Base-by-base conservation (phyloP, 2,888 invertebrate species). In the Oligia fasciuncula region DNA sequence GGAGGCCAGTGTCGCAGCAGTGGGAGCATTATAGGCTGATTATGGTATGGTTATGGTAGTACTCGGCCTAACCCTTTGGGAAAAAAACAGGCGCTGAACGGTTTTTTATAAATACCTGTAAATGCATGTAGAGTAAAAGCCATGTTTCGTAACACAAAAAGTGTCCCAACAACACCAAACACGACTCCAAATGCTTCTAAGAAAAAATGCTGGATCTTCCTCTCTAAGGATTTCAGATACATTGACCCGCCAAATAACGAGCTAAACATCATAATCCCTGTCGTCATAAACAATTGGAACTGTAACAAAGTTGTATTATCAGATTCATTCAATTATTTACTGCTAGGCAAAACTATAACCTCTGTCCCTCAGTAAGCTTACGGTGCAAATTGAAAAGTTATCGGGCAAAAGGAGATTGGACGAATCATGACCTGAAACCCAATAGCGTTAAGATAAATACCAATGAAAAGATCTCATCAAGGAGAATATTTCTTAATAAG, bases 261-360 rank as follows among this genome's bases (percentile, higher is more conserved):
- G 49, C 84, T 88, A 35, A 80, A 46, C 77, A 89, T 82, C 73
- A 88, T 40, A 35, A 89, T 75, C 13, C 88, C 88, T 35, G 73
- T 66, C 14, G 84, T 85, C 80, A 82, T 68, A 65, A 85, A 81
- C 49, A 85, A 60, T 57, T 89, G 89, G 13, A 79, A 80, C 87
- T 87, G 81, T 4, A 86, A 65, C 8, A 83, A 77, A 74, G 5
- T 57, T 51, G 19, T 57, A 19, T 43, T 40, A 62, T 43, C 8
- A 43, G 54, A 54, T 54, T 67, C 14, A 46, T 68, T 35, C 4
- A 70, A 40, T 40, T 17, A 74, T n/a, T 43, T 46, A 35, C 17
- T 35, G 4, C 6, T 4, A 62, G 49, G 9, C 13, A 29, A 49
- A 40, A 17, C 43, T 51, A 13, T 46, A 46, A 29, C 23, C 29